Percentiles rank a stretch among this genome's conserved stretches.
phyloP scores from a whole-genome alignment of 1,140 invertebrate species.

The Macrobrachium nipponense region DNA sequence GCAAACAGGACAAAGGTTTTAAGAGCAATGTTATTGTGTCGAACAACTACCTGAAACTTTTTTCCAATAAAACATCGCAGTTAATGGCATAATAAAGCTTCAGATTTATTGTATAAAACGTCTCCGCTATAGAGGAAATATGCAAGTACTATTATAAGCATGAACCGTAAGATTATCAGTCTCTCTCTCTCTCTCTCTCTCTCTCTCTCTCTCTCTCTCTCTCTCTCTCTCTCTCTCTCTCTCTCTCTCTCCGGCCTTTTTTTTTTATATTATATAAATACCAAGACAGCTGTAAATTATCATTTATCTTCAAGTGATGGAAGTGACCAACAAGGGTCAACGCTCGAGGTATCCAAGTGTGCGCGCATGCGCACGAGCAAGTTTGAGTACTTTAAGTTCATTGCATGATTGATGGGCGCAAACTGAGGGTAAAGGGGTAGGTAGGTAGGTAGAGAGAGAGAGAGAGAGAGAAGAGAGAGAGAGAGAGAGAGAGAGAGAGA shows the following conservation, averaged over 20 bases:
- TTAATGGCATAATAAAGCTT: no score
- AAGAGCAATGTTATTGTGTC: no score
- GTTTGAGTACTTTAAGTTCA: not conserved
- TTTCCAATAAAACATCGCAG: no score
- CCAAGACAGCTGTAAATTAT: not conserved
- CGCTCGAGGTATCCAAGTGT: not conserved
- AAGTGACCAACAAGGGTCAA: not conserved
- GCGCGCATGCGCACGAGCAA: slow-evolving; percentile 10
- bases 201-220: slow-evolving; percentile 23
- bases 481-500: not conserved
- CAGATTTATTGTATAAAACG: no score
- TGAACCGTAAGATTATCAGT: not conserved
- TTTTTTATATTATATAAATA: not conserved
- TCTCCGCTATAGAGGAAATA: no score
- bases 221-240: not conserved
- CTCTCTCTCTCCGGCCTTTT: not conserved
- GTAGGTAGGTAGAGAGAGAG: slow-evolving; percentile 10
- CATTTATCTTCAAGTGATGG: not conserved
- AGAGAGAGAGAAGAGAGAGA: not conserved
- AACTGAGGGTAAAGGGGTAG: not conserved
- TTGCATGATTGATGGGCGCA: not conserved
- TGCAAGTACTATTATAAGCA: not conserved
- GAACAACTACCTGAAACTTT: no score
- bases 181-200: not conserved
- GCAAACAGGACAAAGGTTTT: no score